Conservation (phyloP, 2,797 vertebrate genomes). For the Falco peregrinus region DNA sequence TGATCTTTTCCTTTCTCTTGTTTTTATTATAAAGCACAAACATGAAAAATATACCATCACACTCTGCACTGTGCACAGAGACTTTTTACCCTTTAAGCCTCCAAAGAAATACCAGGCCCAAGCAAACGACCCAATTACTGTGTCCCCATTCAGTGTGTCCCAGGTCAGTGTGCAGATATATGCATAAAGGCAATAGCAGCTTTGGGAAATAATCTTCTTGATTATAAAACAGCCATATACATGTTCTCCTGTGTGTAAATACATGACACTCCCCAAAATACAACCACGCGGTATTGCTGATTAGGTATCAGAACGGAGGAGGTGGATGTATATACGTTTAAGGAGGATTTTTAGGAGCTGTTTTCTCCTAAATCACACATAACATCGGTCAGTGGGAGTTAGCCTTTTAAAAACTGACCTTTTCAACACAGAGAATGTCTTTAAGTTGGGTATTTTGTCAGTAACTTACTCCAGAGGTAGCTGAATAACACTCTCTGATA, state of each 20-base stretch:
- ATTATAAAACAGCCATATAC: background rate
- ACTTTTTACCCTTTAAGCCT: constrained; percentile 40
- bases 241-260: background rate
- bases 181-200: constrained; percentile 10
- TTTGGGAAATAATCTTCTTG: constrained; percentile 8
- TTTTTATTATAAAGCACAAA: background rate
- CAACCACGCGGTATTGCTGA: background rate
- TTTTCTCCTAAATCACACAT: background rate
- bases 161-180: background rate
- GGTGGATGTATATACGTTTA: background rate
- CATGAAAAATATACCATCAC: background rate
- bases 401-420: background rate
- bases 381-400: background rate
- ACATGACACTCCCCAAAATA: background rate
- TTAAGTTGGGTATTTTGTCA: background rate
- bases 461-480: background rate
- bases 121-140: constrained; percentile 44
- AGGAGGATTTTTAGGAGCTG: background rate
- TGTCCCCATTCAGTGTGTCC: background rate
- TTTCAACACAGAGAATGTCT: background rate
- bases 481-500: background rate
- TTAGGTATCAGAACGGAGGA: background rate
- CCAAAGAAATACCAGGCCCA: constrained; percentile 30
- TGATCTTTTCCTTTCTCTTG: background rate
- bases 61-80: background rate